phyloP scores from a whole-genome alignment of 2,113 vertebrate genomes.

The Pygoscelis adeliae region DNA sequence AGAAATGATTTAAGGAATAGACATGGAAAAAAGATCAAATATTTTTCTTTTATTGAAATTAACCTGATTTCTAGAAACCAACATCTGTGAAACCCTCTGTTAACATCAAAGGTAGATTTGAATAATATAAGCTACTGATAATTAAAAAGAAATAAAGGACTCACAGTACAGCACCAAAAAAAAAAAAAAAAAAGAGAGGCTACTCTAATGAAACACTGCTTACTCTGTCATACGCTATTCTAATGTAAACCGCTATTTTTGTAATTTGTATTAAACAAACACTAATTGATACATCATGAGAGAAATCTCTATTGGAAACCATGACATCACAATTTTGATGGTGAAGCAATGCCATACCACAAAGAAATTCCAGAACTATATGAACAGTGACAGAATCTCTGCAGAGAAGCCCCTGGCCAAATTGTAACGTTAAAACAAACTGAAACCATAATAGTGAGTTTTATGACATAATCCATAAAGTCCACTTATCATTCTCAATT shows the following conservation, averaged over 20 bases:
- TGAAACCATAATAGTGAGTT: not conserved
- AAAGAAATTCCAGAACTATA: not conserved
- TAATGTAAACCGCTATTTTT: not conserved
- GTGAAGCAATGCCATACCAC: not conserved
- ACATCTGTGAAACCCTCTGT: not conserved
- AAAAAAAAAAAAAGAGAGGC: not conserved
- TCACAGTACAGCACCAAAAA: not conserved
- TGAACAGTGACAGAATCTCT: not conserved
- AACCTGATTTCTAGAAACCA: constrained; percentile 10
- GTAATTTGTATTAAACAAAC: not conserved
- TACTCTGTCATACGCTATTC: not conserved
- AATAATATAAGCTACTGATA: constrained; percentile 8
- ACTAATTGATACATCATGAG: not conserved
- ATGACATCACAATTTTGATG: not conserved
- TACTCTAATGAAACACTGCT: not conserved
- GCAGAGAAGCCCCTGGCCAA: not conserved
- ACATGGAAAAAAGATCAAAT: constrained; percentile 7
- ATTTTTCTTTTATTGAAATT: constrained; percentile 46
- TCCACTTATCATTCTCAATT: not conserved
- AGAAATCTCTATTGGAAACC: not conserved
- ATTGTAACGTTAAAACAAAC: not conserved
- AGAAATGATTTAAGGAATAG: constrained; percentile 59
- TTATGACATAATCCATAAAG: not conserved
- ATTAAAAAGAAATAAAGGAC: not conserved
- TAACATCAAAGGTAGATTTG: not conserved